Conservation (phyloP, 92 coral and sea anemone species). For the Parazoanthus swiftii region DNA sequence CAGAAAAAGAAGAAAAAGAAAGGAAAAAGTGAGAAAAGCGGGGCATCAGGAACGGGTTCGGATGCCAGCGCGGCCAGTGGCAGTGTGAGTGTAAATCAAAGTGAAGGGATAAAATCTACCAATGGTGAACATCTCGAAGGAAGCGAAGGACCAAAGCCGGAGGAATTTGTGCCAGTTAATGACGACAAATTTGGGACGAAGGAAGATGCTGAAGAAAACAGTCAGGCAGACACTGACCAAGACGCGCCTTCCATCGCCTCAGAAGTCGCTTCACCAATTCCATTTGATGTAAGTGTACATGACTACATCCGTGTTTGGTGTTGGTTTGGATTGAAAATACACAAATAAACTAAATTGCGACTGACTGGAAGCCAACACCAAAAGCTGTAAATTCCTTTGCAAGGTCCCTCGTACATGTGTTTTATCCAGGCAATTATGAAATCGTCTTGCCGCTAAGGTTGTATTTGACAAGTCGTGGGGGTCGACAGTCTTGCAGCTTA, state of each 20-base stretch:
- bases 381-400: not conserved
- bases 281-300: slow-evolving; percentile 73
- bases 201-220: slow-evolving; percentile 71
- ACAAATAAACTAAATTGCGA: not conserved
- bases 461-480: too few relatives aligned
- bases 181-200: slow-evolving; percentile 40
- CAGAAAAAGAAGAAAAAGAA: slow-evolving; percentile 73
- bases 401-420: not conserved
- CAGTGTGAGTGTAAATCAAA: slow-evolving; percentile 41
- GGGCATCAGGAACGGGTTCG: slow-evolving; percentile 54
- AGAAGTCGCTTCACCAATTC: slow-evolving; percentile 83
- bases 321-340: not conserved
- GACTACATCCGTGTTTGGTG: not conserved
- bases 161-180: slow-evolving; percentile 49
- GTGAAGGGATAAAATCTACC: slow-evolving; percentile 46
- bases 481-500: not conserved
- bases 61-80: slow-evolving; percentile 59
- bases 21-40: slow-evolving; percentile 49
- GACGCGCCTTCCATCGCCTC: slow-evolving; percentile 95
- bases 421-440: not conserved
- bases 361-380: not conserved
- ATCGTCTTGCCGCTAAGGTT: not conserved
- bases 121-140: slow-evolving; percentile 48
- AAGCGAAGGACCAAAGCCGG: slow-evolving; percentile 53
- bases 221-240: slow-evolving; percentile 91